A percentile compares a stretch with the other conserved stretches of the same genome.
Conservation (phyloP, 2,113 vertebrate genomes). For the Chaetodon auriga region DNA sequence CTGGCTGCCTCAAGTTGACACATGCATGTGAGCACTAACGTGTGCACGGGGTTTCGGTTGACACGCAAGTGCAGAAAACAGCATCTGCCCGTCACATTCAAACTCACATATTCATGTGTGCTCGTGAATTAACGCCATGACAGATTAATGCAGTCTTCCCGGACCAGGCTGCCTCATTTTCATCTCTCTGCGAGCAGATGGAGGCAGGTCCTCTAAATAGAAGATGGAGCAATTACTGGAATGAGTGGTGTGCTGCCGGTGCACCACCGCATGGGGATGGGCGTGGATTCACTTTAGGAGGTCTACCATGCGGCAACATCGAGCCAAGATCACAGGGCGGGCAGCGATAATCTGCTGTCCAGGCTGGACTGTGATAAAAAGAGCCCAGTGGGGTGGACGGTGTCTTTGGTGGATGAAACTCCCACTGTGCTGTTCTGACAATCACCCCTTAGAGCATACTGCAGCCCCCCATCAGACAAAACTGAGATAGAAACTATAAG, state of each 20-base stretch:
- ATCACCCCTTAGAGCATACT: not conserved
- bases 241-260: not conserved
- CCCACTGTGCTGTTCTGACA: not conserved
- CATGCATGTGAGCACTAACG: constrained; percentile 13
- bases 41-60: not conserved
- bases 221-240: constrained; percentile 43
- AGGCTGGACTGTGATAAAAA: no score
- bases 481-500: not conserved
- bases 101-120: constrained; percentile 7
- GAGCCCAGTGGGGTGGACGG: not conserved
- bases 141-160: not conserved
- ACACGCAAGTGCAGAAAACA: constrained; percentile 14
- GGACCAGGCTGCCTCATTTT: constrained; percentile 4
- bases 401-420: not conserved
- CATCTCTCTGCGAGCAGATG: constrained; percentile 39
- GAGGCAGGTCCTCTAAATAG: constrained; percentile 28
- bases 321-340: constrained; percentile 6
- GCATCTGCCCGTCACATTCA: constrained; percentile 31
- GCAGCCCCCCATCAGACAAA: not conserved
- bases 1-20: not conserved
- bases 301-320: constrained; percentile 12
- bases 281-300: constrained; percentile 30
- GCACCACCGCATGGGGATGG: not conserved
- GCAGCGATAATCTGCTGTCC: constrained; percentile 18
- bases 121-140: constrained; percentile 15